phyloP scores from a whole-genome alignment of 2,113 vertebrate species.

The Polyodon spathula region DNA sequence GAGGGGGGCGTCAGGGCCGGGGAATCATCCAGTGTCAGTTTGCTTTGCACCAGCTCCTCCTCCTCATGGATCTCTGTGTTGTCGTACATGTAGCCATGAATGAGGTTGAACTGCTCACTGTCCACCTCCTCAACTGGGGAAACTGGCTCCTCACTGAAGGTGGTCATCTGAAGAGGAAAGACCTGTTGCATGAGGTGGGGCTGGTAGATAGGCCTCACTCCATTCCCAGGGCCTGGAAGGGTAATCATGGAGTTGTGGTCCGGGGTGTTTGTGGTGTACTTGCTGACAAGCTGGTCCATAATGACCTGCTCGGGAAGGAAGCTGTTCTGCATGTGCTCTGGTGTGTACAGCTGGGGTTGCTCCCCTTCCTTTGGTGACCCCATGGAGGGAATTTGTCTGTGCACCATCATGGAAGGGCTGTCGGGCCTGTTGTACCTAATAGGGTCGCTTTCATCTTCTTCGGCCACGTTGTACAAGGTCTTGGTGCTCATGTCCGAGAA shows the following conservation, averaged over 20 bases:
- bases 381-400: conserved; percentile 45
- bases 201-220: conserved; percentile 40
- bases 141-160: conserved; percentile 55
- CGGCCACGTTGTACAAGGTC: conserved; percentile 71
- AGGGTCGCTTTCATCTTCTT: conserved; percentile 62
- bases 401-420: conserved; percentile 65
- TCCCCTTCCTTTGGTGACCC: conserved; percentile 38
- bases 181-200: conserved; percentile 38
- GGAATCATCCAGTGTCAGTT: conserved; percentile 71
- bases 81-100: conserved; percentile 75
- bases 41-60: conserved; percentile 56
- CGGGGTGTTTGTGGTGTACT: conserved; percentile 55
- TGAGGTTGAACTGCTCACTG: conserved; percentile 71
- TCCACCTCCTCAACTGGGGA: conserved; percentile 52
- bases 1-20: conserved; percentile 83
- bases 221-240: conserved; percentile 34
- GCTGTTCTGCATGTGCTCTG: conserved; percentile 47
- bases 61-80: conserved; percentile 67
- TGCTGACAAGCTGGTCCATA: conserved; percentile 65
- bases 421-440: conserved; percentile 54
- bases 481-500: conserved; percentile 71
- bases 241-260: conserved; percentile 56
- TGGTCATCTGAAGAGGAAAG: conserved; percentile 48
- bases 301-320: conserved; percentile 50
- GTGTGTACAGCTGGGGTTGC: conserved; percentile 55